Evolutionary conservation across 2,113 vertebrate genomes (phyloP), one percentile per base, ranked within the genome.

Genomic region (Cavia aperea): DNA sequence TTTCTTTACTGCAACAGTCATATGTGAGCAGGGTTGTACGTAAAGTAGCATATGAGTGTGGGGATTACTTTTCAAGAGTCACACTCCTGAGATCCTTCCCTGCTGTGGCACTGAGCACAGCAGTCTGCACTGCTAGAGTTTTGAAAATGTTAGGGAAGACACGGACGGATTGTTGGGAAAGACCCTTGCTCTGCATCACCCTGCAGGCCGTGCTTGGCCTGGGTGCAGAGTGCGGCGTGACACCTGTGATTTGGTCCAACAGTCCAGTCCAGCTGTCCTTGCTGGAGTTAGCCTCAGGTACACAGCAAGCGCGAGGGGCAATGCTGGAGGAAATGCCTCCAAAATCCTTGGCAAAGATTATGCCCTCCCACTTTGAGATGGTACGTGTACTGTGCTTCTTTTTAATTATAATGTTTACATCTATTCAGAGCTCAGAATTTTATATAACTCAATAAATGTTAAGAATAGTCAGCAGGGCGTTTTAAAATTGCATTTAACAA

Each of bases 161-260:
- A 9, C 2, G 4, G 33, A 10, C 39, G 4, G 2, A 0, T n/a
- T 16, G 29, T 21, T 14, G 1, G 19, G 26, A 23, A n/a, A 24
- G 43, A 18, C 5, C 33, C 2, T 31, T 12, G 56, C n/a, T 4
- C 5, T 3, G 36, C 0, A 1, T 7, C 19, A 2, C 9, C 0
- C 0, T 19, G 49, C 4, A 58, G 15, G 65, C 39, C 1, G 12
- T 3, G 3, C 2, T 6, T 1, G 0, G 0, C 51, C 21, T 51
- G 0, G 19, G 10, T 36, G 24, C 43, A 77, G 31, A 56, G 6
- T 0, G 0, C 54, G 14, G 16, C 24, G 5, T 10, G 5, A 1
- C 8, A 26, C 72, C 62, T 49, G 0, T 11, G n/a, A 19, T 9
- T 56, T 5, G 7, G 14, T 60, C 54, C 36, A 8, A 29, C n/a